Evolutionary conservation across 1,140 invertebrate species (phyloP), one percentile per base, ranked within the genome.

Genomic region (Ctenoplectra terminalis): DNA sequence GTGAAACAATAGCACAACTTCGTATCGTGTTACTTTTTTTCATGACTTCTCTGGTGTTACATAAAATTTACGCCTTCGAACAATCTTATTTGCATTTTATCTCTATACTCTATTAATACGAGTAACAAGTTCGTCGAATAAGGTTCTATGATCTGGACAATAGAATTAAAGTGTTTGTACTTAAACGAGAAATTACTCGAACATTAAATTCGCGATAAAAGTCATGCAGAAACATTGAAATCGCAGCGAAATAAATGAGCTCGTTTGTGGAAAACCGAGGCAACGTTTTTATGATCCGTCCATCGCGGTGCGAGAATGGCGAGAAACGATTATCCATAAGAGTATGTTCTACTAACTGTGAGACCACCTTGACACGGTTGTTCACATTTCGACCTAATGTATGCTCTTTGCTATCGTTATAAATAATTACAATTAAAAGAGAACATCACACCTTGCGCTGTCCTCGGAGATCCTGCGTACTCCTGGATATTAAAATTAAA

Each of bases 311-410:
- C 69, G 73, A 75, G 72, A 81, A 76, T 60, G 72, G 52, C 63
- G 31, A 58, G 7, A 50, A 76, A 69, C 63, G 61, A 81, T 81
- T 81, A 76, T 77, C 79, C 79, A 76, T 81, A 76, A 81, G 63
- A 81, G 79, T 81, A 34, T 17, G 61, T 58, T 67, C 52, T 50
- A 81, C 73, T 67, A 81, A 81, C 63, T 81, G 26, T 60, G 34
- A 13, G 52, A 76, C 43, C 54, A 67, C 79, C 79, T 81, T 81
- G 79, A 76, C 79, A 81, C 73, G 79, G 52, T 75, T 81, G 60
- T 81, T 76, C 61, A 66, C 73, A 56, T 76, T 64, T 76, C 70
- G 54, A 61, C 54, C 29, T 46, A 52, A 71, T 48, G 20, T 37
- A 46, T 63, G 58, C 37, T 61, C 34, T 73, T 31, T 17, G 13